Evolutionary conservation across 2,797 vertebrate species (phyloP), one percentile per base, ranked within the genome.

Genomic region (Sebastes minor): DNA sequence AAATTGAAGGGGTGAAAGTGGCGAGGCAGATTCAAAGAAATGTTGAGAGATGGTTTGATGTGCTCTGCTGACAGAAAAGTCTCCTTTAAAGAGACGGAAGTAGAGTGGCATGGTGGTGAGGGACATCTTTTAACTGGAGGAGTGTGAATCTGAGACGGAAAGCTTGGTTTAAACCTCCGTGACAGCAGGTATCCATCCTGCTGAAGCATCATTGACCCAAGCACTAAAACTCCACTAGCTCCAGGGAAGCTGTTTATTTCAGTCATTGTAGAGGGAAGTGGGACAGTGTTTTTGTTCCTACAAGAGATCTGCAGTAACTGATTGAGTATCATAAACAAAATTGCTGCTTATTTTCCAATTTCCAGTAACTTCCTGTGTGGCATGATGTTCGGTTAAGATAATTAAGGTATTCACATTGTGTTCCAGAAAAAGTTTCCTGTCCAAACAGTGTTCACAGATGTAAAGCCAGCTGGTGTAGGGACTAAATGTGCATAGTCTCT

Each of bases 11-110:
- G n/a, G 11, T 57, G 25, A 59, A 66, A 35, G 35, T 30, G 52
- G 38, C 16, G 13, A 74, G 56, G 55, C 9, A 38, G 52, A 84
- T 78, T 85, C 62, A 79, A 78, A 83, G 59, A 86, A 77, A 74
- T 80, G 38, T 56, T 74, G 66, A 78, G 75, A 80, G 81, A 79
- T 76, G 66, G 53, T 80, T 82, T 87, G 76, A 88, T 86, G 55
- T 63, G 65, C 2, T 79, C 14, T 46, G 74, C 12, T 52, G 76
- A 83, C 76, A 80, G 74, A 84, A 73, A 79, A 59, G 23, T 27
- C 59, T 22, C 46, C 30, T 52, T 57, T 72, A 27, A 42, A 35
- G 72, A 77, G 67, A 76, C 18, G n/a, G 52, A 59, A 66, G 61
- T 53, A 46, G 25, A 69, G 38, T 76, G 64, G 8, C 56, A 32